Evolutionary conservation across 1,140 invertebrate genomes (phyloP), one percentile per base, ranked within the genome.

Genomic region (Calephelis nemesis): DNA sequence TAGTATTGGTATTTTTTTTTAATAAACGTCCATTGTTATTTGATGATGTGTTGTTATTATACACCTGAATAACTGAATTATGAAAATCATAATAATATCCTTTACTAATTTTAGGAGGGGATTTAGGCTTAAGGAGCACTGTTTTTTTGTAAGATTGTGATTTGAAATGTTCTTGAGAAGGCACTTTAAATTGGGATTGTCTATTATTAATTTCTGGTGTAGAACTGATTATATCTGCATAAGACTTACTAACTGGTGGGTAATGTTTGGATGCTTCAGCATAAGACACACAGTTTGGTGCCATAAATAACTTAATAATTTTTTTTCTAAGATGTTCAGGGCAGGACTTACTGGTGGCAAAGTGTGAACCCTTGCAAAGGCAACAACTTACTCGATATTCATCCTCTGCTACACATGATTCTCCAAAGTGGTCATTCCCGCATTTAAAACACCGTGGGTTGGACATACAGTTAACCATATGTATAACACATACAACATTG

Each of bases 371-470:
- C 11, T 54, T 54, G 19, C 50, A 54, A 19, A 54, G 15, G 15
- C 50, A 54, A 19, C 50, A 54, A 12, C 8, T 54, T 19, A 54
- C 50, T 10, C 5, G 9, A 30, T 6, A 54, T 1, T 54, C 52
- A 19, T 10, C 52, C 15, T 54, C 52, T 54, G 52, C 52, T 54
- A 19, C 30, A 19, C 52, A 54, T 10, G 15, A 10, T 30, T 54
- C 52, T 54, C 52, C 52, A 30, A 54, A 54, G 30, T 54, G 52
- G 15, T 54, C 52, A 11, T 54, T 54, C 9, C 52, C 52, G 7
- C 52, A 54, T 30, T 54, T 54, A 13, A 30, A 54, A 54, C 52
- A 54, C 3, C 52, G 52, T 30, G 52, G 52, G 52, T 54, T 54
- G 15, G 52, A 54, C 7, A 13, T 12, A 30, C 52, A 54, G 10